A percentile compares a stretch with the other conserved stretches of the same genome.
phyloP scores from a whole-genome alignment of 1,140 invertebrate species.

The Pachyrhynchus sulphureomaculatus region DNA sequence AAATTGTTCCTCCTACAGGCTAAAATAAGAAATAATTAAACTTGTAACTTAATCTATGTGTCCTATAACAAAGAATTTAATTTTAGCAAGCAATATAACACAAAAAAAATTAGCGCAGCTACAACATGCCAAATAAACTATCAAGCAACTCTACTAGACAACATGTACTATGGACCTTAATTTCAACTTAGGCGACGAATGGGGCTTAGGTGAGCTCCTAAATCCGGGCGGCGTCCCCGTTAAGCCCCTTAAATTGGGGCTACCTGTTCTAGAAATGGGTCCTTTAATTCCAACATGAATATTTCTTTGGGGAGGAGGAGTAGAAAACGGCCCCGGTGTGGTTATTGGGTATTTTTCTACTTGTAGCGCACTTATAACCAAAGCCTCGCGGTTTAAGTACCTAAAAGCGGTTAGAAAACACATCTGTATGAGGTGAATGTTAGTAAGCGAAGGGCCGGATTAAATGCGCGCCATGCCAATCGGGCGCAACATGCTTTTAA shows the following conservation, averaged over 20 bases:
- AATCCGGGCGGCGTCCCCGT: constrained; percentile 56
- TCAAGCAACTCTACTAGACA: background rate
- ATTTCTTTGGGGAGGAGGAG: constrained; percentile 62
- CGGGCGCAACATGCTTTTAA: background rate
- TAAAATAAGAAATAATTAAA: too few relatives aligned
- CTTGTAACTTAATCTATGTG: too few relatives aligned
- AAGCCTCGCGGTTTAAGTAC: constrained; percentile 88
- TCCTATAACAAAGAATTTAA: too few relatives aligned
- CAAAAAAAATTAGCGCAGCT: too few relatives aligned
- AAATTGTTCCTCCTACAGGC: too few relatives aligned
- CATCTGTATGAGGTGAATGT: constrained; percentile 29
- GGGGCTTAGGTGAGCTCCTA: constrained; percentile 61
- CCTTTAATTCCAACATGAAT: constrained; percentile 48
- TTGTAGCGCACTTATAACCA: constrained; percentile 89
- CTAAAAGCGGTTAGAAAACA: constrained; percentile 53
- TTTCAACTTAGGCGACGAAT: constrained; percentile 89
- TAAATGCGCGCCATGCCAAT: background rate
- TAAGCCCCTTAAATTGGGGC: constrained; percentile 50
- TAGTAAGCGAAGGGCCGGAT: constrained; percentile 18
- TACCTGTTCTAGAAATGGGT: constrained; percentile 49
- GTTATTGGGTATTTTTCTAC: constrained; percentile 89
- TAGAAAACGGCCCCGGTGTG: constrained; percentile 75
- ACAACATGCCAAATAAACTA: background rate
- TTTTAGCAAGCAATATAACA: too few relatives aligned
- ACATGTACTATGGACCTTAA: constrained; percentile 64